Conservation (phyloP, 2,113 vertebrate genomes). For the Python bivittatus region DNA sequence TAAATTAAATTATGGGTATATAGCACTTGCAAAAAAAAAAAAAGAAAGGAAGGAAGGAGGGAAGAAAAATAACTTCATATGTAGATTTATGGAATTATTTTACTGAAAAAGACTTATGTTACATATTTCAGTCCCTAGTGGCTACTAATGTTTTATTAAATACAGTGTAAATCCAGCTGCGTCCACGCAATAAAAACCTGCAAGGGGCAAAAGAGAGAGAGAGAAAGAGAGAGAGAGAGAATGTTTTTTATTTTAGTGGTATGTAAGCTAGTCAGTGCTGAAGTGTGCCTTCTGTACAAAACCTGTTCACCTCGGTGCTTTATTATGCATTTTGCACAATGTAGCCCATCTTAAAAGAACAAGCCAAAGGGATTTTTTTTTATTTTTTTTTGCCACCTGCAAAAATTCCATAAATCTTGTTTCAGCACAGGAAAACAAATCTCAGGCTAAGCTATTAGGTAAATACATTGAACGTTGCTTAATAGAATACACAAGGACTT, state of each 20-base stretch:
- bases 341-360: constrained; percentile 42
- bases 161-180: constrained; percentile 77
- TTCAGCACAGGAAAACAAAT: constrained; percentile 52
- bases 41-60: not conserved
- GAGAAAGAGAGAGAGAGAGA: constrained; percentile 42
- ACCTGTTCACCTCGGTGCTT: constrained; percentile 21
- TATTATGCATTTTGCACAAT: constrained; percentile 1
- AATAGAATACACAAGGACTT: constrained; percentile 64
- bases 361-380: not conserved
- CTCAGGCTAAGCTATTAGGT: constrained; percentile 34
- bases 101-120: constrained; percentile 78
- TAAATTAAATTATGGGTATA: constrained; percentile 74
- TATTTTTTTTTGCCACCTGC: not conserved
- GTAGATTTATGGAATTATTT: constrained; percentile 83
- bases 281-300: constrained; percentile 55
- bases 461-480: constrained; percentile 48
- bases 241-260: constrained; percentile 63
- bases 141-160: constrained; percentile 82
- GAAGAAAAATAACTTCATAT: constrained; percentile 62
- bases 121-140: constrained; percentile 79
- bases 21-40: constrained; percentile 43
- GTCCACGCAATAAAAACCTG: constrained; percentile 75
- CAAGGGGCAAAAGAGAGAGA: constrained; percentile 54
- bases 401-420: constrained; percentile 29
- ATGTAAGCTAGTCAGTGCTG: constrained; percentile 38